Evolutionary conservation across 2,888 invertebrate species (phyloP), one percentile per base, ranked within the genome.

Genomic region (Platycnemis pennipes): DNA sequence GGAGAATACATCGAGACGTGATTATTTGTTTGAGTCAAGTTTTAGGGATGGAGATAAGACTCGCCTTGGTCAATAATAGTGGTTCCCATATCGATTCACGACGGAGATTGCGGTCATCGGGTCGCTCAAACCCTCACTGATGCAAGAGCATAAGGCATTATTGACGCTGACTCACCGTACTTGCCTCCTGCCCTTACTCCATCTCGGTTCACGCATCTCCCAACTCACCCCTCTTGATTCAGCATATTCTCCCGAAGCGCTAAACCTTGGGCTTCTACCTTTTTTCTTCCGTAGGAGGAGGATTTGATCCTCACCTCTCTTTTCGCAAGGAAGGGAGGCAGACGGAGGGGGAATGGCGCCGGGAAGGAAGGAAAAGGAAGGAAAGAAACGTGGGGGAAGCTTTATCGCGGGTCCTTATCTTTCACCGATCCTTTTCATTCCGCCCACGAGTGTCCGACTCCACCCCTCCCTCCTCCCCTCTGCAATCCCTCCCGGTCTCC

Each of bases 381-480:
- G 87, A 87, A 44, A 37, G 37, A 46, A 91, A 22, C 37, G 31
- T 37, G 13, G 11, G 31, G 22, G 91, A 42, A 69, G 91, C 91
- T 69, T 69, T 91, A 89, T 91, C 91, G 63, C 44, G 42, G 53
- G 13, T 91, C 56, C 63, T 63, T 56, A 91, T 91, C 91, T 91
- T n/a, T n/a, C 19, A 42, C 42, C 69, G 91, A 91, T 91, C 91
- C 63, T 63, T 91, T 63, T 91, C 91, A 91, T 91, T 91, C 91
- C 63, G 26, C 91, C 63, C 91, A 91, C 91, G 91, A 91, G 69
- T 91, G 91, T 91, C 91, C 91, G n/a, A n/a, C 44, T 37, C 87
- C 46, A 19, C 86, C 86, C 42, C 37, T 22, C 42, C 16, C 42
- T n/a, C n/a, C 77, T n/a, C 77, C 77, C 8, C 77, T n/a, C 77